Conservation (phyloP, 2,797 vertebrate genomes). For the Sebastes steindachneri region DNA sequence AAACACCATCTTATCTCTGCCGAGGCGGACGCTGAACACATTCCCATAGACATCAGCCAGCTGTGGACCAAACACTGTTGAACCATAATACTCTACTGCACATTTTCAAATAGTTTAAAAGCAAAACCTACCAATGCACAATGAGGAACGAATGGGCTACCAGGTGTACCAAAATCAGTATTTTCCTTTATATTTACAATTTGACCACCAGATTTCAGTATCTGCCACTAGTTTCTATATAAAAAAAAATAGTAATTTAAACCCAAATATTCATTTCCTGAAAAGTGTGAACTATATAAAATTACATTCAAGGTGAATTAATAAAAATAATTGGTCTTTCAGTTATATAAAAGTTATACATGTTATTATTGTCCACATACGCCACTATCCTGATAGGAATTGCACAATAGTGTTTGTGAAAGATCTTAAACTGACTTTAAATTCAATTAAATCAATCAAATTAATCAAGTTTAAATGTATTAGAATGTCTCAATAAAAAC, state of each 20-base stretch:
- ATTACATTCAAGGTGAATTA: background rate
- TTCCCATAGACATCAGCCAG: slow-evolving; percentile 78
- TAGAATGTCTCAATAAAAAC: background rate
- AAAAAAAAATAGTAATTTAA: background rate
- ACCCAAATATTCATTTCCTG: background rate
- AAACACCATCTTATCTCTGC: slow-evolving; percentile 36
- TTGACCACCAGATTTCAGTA: background rate
- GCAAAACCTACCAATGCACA: background rate
- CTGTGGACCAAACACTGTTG: slow-evolving; percentile 55
- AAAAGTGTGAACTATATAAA: background rate
- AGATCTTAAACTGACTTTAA: background rate
- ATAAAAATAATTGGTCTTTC: background rate
- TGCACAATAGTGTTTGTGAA: background rate
- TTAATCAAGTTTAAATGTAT: background rate
- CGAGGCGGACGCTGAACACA: slow-evolving; percentile 59
- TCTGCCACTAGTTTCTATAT: background rate
- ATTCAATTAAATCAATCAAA: background rate
- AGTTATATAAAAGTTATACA: background rate
- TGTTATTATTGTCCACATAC: background rate
- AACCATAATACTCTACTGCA: background rate
- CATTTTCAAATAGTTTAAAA: background rate
- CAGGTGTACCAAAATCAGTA: background rate
- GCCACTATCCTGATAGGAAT: background rate
- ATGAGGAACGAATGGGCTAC: background rate
- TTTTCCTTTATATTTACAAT: background rate